phyloP scores from a whole-genome alignment of 1,140 invertebrate species.

The Cydia strobilella region DNA sequence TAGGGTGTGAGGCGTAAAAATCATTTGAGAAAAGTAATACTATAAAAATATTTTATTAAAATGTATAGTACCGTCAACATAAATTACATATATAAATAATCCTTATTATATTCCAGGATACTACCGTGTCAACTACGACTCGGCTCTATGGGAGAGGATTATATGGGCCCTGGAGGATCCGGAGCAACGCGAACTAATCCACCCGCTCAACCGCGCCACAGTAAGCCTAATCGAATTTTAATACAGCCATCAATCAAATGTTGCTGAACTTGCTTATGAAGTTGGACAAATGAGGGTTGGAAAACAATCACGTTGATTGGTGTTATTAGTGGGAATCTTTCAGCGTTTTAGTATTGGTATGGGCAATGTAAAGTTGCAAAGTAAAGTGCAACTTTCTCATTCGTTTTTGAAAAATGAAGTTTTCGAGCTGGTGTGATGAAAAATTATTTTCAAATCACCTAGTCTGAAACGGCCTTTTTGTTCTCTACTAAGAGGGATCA shows the following conservation, averaged over 20 bases:
- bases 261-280: slow-evolving; percentile 42
- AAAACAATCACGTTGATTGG: slow-evolving; percentile 34
- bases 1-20: too few relatives aligned
- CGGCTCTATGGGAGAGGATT: slow-evolving; percentile 76
- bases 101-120: slow-evolving; percentile 71
- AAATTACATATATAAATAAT: not conserved
- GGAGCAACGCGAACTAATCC: slow-evolving; percentile 71
- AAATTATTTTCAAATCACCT: too few relatives aligned
- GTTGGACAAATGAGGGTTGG: slow-evolving; percentile 34
- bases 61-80: not conserved
- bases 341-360: too few relatives aligned
- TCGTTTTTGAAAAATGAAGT: too few relatives aligned
- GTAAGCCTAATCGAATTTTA: slow-evolving; percentile 77
- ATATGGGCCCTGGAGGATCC: slow-evolving; percentile 72
- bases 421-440: too few relatives aligned
- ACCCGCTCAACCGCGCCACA: slow-evolving; percentile 82
- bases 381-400: too few relatives aligned
- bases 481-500: too few relatives aligned
- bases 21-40: too few relatives aligned
- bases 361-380: too few relatives aligned
- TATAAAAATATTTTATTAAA: too few relatives aligned
- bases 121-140: slow-evolving; percentile 84
- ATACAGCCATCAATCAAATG: slow-evolving; percentile 25
- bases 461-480: too few relatives aligned
- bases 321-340: slow-evolving; percentile 4